Conservation (phyloP, 2,888 invertebrate genomes). For the Eledona agricola region DNA sequence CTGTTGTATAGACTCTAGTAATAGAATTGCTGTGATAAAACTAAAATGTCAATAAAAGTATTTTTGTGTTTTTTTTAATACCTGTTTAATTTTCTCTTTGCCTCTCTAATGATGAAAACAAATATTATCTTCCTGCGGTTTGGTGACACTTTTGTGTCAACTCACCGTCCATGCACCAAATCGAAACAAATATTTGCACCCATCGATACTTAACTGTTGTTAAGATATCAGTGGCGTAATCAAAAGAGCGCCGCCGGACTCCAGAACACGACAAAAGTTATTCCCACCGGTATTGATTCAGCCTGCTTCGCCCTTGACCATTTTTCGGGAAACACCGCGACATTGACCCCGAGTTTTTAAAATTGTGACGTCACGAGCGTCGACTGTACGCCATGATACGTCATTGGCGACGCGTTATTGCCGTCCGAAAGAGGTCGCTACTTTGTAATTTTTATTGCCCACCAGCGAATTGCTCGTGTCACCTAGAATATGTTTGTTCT, state of each 20-base stretch:
- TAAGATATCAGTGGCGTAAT: slow-evolving; percentile 13
- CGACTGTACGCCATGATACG: no score
- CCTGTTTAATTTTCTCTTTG: slow-evolving; percentile 25
- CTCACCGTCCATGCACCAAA: slow-evolving; percentile 28
- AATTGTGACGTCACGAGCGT: no score
- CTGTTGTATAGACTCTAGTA: no score
- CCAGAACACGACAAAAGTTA: slow-evolving; percentile 5
- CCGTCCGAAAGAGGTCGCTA: no score
- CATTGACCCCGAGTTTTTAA: slow-evolving; percentile 16
- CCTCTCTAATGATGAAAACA: slow-evolving; percentile 44
- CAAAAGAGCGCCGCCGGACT: neutral
- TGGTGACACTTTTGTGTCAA: slow-evolving; percentile 43
- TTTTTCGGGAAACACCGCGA: slow-evolving; percentile 20
- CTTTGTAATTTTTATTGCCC: no score
- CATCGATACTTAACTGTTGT: slow-evolving; percentile 23
- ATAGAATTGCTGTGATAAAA: slow-evolving; percentile 27
- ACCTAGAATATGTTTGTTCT: slow-evolving; percentile 25
- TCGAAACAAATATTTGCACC: slow-evolving; percentile 25
- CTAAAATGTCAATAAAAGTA: slow-evolving; percentile 14
- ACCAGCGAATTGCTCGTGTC: no score
- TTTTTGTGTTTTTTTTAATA: slow-evolving; percentile 31
- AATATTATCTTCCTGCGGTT: slow-evolving; percentile 52
- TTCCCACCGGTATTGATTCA: slow-evolving; percentile 16
- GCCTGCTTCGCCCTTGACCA: slow-evolving; percentile 10
- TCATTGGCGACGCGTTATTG: no score